phyloP scores from a whole-genome alignment of 2,888 invertebrate genomes.

The Epirrhoe tristata region DNA sequence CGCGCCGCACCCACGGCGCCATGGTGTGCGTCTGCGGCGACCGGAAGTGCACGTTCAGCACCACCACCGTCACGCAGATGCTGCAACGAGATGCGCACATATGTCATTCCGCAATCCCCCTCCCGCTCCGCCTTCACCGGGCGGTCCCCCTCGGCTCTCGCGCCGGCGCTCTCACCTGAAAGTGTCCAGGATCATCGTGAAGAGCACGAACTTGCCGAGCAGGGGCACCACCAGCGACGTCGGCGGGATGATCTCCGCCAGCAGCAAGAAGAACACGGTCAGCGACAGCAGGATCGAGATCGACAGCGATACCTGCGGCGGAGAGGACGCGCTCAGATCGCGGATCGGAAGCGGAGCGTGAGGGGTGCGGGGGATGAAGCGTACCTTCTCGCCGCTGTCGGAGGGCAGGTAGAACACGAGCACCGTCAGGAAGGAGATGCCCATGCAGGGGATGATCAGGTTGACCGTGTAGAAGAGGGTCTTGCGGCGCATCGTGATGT shows the following conservation, averaged over 20 bases:
- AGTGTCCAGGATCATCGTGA: conserved; percentile 98
- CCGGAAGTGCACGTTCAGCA: conserved; percentile 98
- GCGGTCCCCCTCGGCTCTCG: background rate
- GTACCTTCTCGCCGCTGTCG: conserved; percentile 97
- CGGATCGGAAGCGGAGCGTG: background rate
- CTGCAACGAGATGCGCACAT: conserved; percentile 70
- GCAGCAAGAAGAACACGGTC: conserved; percentile 98
- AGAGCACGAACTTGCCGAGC: conserved; percentile 97
- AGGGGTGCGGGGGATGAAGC: background rate
- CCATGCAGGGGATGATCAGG: conserved; percentile 98
- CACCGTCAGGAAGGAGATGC: conserved; percentile 98
- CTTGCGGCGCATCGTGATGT: conserved; percentile 98
- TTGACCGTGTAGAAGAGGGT: conserved; percentile 98
- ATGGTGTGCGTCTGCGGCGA: conserved; percentile 99
- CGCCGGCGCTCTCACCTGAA: conserved; percentile 89
- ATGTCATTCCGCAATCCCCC: background rate
- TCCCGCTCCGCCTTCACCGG: background rate
- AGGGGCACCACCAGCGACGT: conserved; percentile 97
- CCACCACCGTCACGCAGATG: conserved; percentile 97
- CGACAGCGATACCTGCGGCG: conserved; percentile 92
- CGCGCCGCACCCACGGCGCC: conserved; percentile 98
- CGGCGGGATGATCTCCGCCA: conserved; percentile 86
- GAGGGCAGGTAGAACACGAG: conserved; percentile 98
- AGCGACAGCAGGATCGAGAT: conserved; percentile 97
- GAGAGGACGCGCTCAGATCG: conserved; percentile 41